Evolutionary conservation across 23 tunicate genomes (phyloP).

Genomic region (Phallusia fumigata): DNA sequence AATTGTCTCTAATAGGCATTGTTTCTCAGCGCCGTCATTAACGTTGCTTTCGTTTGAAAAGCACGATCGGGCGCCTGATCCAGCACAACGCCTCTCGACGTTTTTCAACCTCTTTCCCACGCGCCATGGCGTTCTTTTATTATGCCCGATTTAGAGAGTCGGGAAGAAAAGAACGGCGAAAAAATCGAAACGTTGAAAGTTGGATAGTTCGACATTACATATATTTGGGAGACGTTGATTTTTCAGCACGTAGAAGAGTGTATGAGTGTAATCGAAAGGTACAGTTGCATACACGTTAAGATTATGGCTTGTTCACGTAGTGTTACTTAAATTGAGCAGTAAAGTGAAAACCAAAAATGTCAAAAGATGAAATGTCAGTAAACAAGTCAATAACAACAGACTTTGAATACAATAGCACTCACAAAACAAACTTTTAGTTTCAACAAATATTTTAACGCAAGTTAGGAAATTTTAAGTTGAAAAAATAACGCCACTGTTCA

Average conservation of each 20-base stretch:
- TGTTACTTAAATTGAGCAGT: no score
- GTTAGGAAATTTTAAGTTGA: no score
- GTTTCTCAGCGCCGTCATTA: slow-evolving; percentile 9
- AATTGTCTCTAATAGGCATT: slow-evolving; percentile 14
- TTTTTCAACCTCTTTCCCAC: slow-evolving; percentile 13
- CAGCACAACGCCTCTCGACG: not conserved
- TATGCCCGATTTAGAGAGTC: not conserved
- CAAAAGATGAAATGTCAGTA: no score
- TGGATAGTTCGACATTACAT: not conserved
- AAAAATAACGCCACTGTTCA: no score
- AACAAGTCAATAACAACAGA: no score
- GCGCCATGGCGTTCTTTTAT: slow-evolving; percentile 8
- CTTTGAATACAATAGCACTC: no score
- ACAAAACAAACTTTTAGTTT: no score
- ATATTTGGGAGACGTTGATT: no score
- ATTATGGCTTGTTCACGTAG: no score
- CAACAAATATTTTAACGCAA: no score
- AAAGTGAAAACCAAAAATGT: no score
- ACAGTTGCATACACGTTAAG: not conserved
- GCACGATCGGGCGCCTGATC: not conserved
- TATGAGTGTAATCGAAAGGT: not conserved
- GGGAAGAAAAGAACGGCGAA: not conserved
- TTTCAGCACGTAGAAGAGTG: no score
- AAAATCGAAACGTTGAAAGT: not conserved
- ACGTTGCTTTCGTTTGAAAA: slow-evolving; percentile 1